Evolutionary conservation across 1,140 invertebrate genomes (phyloP), one percentile per base, ranked within the genome.

Genomic region (Aphelenchoides avenae): DNA sequence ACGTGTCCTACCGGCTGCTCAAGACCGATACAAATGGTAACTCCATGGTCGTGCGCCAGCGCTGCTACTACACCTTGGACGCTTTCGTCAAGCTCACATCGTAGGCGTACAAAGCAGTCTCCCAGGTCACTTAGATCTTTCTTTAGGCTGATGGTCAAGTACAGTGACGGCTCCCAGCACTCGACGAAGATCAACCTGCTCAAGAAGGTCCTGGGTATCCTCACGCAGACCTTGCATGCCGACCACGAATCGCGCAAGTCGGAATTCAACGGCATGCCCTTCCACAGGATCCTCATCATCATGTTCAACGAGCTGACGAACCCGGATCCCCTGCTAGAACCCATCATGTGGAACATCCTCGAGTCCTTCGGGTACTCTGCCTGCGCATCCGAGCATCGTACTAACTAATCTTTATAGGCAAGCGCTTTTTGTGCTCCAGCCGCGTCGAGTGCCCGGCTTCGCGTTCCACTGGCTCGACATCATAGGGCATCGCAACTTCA

Each of bases 401-500:
- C 18, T 36, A 36, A 36, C 13, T 36, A n/a, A 18, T 5, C n/a
- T 49, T 52, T 63, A 27, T 49, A 70, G 33, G 31, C 59, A 40
- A 42, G 48, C 29, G 5, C 52, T 51, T 20, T 64, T 60, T 60
- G 13, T 57, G 3, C 39, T 98, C 43, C 82, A 87, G 53, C 94
- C 94, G n/a, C 84, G 85, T n/a, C 87, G 91, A 70, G 90, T 89
- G 0, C 90, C 94, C 0, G 92, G 89, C 0, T 99, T 99, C 80
- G 88, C 90, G 43, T 98, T 92, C 78, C 89, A 93, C 13, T 99
- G 95, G 94, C 79, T 99, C 33, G 94, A 99, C 79, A 82, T 99
- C 20, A 86, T 98, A 11, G 73, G 91, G 1, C 92, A 99, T 79
- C 82, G 94, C 37, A 87, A 92, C 0, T 97, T 98, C 78, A 88